Evolutionary conservation across 1,140 invertebrate genomes (phyloP).

Genomic region (Drosophila serrata): DNA sequence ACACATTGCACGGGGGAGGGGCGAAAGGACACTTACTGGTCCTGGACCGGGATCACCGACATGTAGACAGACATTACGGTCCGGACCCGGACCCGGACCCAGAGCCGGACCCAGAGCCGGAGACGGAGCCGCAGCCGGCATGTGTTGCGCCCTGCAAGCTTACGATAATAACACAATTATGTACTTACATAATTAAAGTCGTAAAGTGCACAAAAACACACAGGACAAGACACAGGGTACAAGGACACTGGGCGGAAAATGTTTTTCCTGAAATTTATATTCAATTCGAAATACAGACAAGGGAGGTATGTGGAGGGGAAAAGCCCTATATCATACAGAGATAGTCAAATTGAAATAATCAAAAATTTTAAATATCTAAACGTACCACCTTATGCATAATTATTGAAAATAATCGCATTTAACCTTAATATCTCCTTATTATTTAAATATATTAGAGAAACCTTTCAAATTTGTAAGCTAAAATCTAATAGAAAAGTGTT

Average conservation of each 20-base stretch:
- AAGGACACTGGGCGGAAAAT: conserved; percentile 3
- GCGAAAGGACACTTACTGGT: conserved; percentile 7
- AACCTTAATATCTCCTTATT: background rate
- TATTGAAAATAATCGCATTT: background rate
- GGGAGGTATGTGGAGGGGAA: background rate
- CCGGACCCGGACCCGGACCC: conserved; percentile 10
- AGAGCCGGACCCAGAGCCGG: conserved; percentile 3
- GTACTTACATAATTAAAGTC: conserved; percentile 84
- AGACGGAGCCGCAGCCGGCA: conserved; percentile 11
- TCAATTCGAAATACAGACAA: too few species aligned
- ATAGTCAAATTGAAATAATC: background rate
- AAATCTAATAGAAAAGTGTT: too few species aligned
- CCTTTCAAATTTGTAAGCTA: background rate
- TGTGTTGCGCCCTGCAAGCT: conserved; percentile 58
- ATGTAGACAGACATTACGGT: conserved; percentile 18
- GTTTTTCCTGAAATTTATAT: too few species aligned
- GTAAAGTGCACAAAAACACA: conserved; percentile 77
- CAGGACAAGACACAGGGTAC: conserved; percentile 3
- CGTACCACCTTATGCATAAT: background rate
- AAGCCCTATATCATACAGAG: background rate
- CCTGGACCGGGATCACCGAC: conserved; percentile 26
- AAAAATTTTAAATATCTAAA: background rate
- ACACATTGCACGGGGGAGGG: conserved; percentile 9
- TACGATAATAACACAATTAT: conserved; percentile 84
- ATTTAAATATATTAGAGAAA: background rate